Evolutionary conservation across 2,797 vertebrate species (phyloP).

Genomic region (Saxicola maurus): DNA sequence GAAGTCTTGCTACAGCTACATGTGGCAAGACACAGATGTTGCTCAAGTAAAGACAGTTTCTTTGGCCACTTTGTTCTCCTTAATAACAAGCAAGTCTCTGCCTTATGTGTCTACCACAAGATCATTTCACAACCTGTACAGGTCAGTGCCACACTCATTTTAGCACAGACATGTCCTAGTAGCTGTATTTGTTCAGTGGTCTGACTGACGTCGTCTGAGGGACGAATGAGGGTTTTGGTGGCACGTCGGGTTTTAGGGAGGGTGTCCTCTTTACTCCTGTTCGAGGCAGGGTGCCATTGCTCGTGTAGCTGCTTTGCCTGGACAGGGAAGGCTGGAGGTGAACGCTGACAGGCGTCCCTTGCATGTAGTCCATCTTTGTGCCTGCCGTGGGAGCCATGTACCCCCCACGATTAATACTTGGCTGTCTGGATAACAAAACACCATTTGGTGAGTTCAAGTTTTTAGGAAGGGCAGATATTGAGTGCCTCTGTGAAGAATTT

Average conservation of each 20-base stretch:
- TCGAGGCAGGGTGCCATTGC: constrained; percentile 92
- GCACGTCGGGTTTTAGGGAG: constrained; percentile 96
- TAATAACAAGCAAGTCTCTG: constrained; percentile 76
- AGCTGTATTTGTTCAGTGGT: constrained; percentile 96
- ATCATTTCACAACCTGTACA: constrained; percentile 60
- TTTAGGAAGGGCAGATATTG: constrained; percentile 92
- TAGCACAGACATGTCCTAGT: constrained; percentile 75
- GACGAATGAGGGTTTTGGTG: constrained; percentile 94
- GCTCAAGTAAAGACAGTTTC: constrained; percentile 79
- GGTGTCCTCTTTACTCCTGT: constrained; percentile 94
- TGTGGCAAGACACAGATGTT: constrained; percentile 69
- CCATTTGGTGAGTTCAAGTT: constrained; percentile 89
- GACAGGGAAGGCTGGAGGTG: constrained; percentile 90
- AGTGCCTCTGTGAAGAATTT: constrained; percentile 94
- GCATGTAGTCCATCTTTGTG: constrained; percentile 92
- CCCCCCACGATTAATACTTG: constrained; percentile 90
- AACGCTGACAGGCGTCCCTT: constrained; percentile 83
- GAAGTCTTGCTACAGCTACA: constrained; percentile 55
- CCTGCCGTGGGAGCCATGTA: constrained; percentile 87
- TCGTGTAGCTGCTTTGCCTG: constrained; percentile 92
- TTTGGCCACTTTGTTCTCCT: constrained; percentile 85
- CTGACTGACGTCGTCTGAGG: constrained; percentile 92
- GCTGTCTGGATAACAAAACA: constrained; percentile 90
- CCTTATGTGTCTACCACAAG: constrained; percentile 57
- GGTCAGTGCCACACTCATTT: constrained; percentile 62